phyloP scores from a whole-genome alignment of 2,888 invertebrate species.

The Diloba caeruleocephala region DNA sequence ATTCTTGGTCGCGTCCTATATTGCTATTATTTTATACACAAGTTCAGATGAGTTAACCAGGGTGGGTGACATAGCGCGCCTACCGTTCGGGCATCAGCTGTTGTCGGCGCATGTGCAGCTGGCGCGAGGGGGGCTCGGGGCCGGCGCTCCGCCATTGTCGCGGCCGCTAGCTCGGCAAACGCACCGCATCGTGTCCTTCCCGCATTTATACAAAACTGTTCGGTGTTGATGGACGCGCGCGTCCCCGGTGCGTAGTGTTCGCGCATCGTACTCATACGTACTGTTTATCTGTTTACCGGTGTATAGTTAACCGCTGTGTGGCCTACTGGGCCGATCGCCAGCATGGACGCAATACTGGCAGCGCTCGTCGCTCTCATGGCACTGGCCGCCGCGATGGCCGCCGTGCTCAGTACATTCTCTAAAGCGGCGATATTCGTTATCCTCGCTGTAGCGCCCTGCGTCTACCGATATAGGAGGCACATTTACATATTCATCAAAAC shows the following conservation, averaged over 20 bases:
- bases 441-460: slow-evolving; percentile 86
- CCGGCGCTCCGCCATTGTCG: slow-evolving; percentile 69
- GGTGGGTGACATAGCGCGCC: slow-evolving; percentile 63
- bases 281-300: slow-evolving; percentile 64
- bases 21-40: slow-evolving; percentile 49
- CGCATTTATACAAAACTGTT: slow-evolving; percentile 66
- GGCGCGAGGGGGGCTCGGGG: slow-evolving; percentile 65
- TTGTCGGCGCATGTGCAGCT: slow-evolving; percentile 84
- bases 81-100: slow-evolving; percentile 80
- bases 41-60: slow-evolving; percentile 66
- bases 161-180: slow-evolving; percentile 54
- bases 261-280: slow-evolving; percentile 56
- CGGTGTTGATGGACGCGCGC: slow-evolving; percentile 67
- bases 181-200: slow-evolving; percentile 59
- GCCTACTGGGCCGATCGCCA: slow-evolving; percentile 84
- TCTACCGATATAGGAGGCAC: slow-evolving; percentile 87
- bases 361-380: slow-evolving; percentile 87
- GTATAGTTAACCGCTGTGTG: slow-evolving; percentile 67
- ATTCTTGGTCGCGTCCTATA: too few relatives aligned
- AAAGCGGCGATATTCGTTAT: slow-evolving; percentile 93
- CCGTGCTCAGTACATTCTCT: slow-evolving; percentile 90
- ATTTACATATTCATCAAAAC: slow-evolving; percentile 91
- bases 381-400: slow-evolving; percentile 88
- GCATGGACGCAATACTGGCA: slow-evolving; percentile 87
- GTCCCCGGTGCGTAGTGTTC: slow-evolving; percentile 58